Conservation (phyloP, 2,113 vertebrate species). For the Petrocephalus microphthalmus region DNA sequence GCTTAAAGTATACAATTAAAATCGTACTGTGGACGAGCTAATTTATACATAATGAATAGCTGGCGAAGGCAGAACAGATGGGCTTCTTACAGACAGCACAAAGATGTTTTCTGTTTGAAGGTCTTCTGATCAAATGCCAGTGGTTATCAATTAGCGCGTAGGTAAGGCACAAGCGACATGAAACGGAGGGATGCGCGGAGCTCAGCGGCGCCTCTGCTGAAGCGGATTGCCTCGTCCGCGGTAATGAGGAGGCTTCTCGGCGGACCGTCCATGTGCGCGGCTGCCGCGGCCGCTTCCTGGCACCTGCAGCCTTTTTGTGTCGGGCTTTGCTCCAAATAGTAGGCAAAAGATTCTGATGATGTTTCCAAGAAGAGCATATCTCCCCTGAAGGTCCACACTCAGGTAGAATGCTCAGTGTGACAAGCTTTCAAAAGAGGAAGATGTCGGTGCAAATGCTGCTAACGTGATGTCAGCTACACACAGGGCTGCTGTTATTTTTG, state of each 20-base stretch:
- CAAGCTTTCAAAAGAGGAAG: not conserved
- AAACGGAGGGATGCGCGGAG: conserved; percentile 24
- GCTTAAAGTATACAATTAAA: conserved; percentile 55
- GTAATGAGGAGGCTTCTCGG: conserved; percentile 24
- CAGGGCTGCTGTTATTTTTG: not conserved
- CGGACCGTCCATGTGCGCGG: not conserved
- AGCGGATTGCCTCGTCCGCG: conserved; percentile 13
- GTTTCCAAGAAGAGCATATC: not conserved
- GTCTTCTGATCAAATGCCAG: conserved; percentile 65
- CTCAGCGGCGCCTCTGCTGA: not conserved
- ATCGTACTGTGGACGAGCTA: conserved; percentile 52
- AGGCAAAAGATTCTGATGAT: not conserved
- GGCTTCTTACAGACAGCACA: conserved; percentile 59
- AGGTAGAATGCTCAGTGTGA: not conserved
- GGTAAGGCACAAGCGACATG: conserved; percentile 49
- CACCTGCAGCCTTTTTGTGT: not conserved
- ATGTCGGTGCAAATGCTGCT: not conserved
- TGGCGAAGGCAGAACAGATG: conserved; percentile 59
- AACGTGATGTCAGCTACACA: not conserved
- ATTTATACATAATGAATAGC: conserved; percentile 62
- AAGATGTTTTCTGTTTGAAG: conserved; percentile 66
- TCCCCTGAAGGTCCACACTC: not conserved
- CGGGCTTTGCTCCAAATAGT: not conserved
- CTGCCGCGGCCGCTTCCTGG: no score
- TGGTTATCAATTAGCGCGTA: conserved; percentile 60